Conservation (phyloP, 2,113 vertebrate genomes). For the Brachypteracias leptosomus region DNA sequence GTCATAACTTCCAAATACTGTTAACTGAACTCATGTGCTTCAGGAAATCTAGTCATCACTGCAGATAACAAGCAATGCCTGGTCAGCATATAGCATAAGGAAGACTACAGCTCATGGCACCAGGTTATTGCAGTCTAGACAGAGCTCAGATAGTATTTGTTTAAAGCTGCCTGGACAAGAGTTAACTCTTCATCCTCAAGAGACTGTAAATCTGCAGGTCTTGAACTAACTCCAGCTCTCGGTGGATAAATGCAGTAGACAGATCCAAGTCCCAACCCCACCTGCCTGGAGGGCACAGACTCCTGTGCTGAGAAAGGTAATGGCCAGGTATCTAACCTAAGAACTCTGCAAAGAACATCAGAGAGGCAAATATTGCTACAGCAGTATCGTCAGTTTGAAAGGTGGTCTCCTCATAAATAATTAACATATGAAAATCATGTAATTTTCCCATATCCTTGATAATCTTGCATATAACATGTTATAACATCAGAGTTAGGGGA, state of each 20-base stretch:
- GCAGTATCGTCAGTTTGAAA: neutral
- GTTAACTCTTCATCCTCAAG: neutral
- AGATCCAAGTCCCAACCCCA: neutral
- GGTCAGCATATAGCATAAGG: neutral
- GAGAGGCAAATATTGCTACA: neutral
- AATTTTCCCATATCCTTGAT: neutral
- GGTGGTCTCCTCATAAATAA: neutral
- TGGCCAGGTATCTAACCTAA: neutral
- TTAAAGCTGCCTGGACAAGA: neutral
- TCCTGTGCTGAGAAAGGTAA: neutral
- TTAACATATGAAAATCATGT: neutral
- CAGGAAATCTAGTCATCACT: neutral
- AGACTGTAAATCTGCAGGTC: neutral
- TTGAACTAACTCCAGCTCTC: neutral
- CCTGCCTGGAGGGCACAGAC: neutral
- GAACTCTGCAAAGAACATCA: fast-evolving
- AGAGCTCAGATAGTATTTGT: neutral
- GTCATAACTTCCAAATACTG: neutral
- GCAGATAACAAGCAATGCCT: neutral
- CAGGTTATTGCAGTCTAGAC: neutral
- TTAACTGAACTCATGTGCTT: neutral
- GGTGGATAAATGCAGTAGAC: neutral
- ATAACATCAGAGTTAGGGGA: neutral
- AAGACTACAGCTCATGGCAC: neutral
- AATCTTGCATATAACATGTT: neutral